A percentile compares a stretch with the other conserved stretches of the same genome.
Conservation (phyloP, 2,113 vertebrate species). For the Promerops cafer region DNA sequence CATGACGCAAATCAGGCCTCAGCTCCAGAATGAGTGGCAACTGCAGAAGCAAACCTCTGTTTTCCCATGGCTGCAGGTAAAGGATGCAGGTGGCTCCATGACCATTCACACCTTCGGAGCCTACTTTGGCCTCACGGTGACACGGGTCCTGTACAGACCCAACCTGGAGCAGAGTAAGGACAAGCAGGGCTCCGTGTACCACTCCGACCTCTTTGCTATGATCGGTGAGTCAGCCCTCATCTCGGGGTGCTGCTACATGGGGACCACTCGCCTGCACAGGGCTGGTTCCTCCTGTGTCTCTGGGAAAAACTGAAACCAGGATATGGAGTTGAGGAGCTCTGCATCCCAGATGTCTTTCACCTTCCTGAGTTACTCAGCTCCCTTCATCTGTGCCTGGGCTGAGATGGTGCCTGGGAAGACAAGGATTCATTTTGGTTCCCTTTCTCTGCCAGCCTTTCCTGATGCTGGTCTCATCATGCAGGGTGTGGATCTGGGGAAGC, state of each 20-base stretch:
- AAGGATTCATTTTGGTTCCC: background rate
- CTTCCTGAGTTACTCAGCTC: background rate
- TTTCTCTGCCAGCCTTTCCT: background rate
- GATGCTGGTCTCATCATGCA: fast-evolving
- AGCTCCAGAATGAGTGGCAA: background rate
- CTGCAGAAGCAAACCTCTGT: background rate
- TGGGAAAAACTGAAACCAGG: background rate
- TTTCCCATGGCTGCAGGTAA: conserved; percentile 72
- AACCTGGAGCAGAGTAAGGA: conserved; percentile 82
- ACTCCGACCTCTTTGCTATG: conserved; percentile 93
- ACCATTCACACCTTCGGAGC: conserved; percentile 92
- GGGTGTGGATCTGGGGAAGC: fast-evolving
- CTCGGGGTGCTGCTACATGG: background rate
- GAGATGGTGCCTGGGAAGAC: background rate
- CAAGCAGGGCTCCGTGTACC: conserved; percentile 81
- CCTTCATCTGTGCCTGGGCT: background rate
- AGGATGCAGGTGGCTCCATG: conserved; percentile 95
- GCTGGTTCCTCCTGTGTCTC: background rate
- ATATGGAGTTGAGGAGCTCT: background rate
- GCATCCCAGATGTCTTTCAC: background rate
- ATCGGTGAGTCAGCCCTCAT: conserved; percentile 76
- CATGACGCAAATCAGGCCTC: background rate
- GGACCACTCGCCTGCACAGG: background rate
- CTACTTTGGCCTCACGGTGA: conserved; percentile 91
- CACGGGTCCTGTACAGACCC: conserved; percentile 86